phyloP scores from a whole-genome alignment of 2,113 vertebrate species.

The Dermatemys mawii region DNA sequence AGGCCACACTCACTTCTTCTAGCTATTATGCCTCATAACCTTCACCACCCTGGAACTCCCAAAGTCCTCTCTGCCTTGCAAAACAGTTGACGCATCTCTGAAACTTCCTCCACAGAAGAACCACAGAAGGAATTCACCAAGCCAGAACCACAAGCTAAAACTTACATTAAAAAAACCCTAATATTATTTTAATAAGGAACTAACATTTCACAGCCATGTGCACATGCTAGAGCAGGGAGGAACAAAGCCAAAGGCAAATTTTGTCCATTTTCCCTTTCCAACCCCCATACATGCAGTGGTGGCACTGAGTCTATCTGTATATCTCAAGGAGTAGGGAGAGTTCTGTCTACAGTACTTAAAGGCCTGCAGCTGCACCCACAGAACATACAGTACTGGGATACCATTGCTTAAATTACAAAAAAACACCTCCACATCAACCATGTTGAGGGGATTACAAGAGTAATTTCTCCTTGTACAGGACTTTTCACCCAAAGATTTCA shows the following conservation, averaged over 20 bases:
- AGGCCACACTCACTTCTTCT: background rate
- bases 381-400: background rate
- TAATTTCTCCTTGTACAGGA: no score
- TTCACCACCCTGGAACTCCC: constrained; percentile 3
- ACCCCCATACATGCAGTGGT: background rate
- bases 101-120: background rate
- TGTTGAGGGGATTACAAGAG: no score
- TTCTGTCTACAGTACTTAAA: background rate
- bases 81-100: background rate
- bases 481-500: constrained; percentile 16
- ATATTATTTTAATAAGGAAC: constrained; percentile 35
- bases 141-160: background rate
- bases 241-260: background rate
- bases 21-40: background rate
- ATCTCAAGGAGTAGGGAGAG: background rate
- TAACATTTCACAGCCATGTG: constrained; percentile 19
- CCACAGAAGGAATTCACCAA: background rate
- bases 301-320: background rate
- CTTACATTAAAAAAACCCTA: background rate
- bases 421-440: no score
- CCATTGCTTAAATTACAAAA: background rate
- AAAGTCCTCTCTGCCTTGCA: background rate
- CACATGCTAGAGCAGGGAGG: background rate
- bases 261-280: background rate
- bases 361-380: background rate